Base-by-base conservation (phyloP, 1,140 invertebrate species). In the Pachypsylla venusta region DNA sequence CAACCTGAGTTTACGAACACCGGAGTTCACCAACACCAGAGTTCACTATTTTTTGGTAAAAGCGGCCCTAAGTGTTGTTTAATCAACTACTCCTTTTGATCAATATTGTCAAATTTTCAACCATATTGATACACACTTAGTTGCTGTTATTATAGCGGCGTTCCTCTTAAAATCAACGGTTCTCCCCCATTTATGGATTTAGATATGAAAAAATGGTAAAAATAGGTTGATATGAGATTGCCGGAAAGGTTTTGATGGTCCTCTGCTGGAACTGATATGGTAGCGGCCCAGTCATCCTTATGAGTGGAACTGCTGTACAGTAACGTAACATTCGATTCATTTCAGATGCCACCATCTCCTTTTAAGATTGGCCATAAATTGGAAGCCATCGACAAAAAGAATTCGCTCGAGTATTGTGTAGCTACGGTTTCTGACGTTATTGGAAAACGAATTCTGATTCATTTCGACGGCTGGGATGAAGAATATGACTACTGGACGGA, bases 391-490 rank as follows among this genome's bases (percentile, higher is more conserved):
- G 93, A 98, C 72, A 80, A 85, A 28, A 92, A 91, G 68, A 91
- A 95, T 71, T 83, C 84, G 7, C 70, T 87, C 30, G 81, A 93
- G 22, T 40, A 54, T 24, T 92, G 92, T 68, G 91, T 93, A n/a
- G 90, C 92, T 1, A 87, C 85, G 24, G 80, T 95, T 12, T 79
- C 81, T 42, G 88, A 90, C 67, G 79, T 91, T 57, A 78, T 94
- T 72, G 85, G 89, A 64, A 82, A 84, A 64, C 75, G 90, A 26
- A 80, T 97, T 66, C 80, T 93, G 1, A 81, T 98, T 53, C 92
- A 93, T 71, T 97, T 96, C 74, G 93, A 96, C 76, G 89, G 87
- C 64, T 96, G 92, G 91, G 85, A 91, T 67, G 84, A 89, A 67
- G 82, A 85, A 63, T 96, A 93, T 70, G 93, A 97, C 74, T 93